phyloP scores from a whole-genome alignment of 1,140 invertebrate genomes.

The Diploscapter pachys region DNA sequence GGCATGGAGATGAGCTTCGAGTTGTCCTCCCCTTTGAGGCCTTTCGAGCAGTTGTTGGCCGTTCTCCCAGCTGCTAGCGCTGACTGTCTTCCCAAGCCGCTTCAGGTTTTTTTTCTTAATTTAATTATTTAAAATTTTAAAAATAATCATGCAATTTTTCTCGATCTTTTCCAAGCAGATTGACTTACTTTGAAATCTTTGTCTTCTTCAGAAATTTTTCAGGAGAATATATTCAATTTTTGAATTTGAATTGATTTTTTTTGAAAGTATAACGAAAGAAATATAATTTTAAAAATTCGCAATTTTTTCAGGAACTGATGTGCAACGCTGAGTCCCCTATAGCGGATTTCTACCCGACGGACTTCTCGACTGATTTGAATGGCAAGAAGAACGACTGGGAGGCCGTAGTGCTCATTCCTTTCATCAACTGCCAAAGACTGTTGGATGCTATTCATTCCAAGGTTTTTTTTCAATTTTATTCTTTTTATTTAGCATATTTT shows the following conservation, averaged over 20 bases:
- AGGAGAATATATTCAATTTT: too few relatives aligned
- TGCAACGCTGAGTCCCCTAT: constrained; percentile 76
- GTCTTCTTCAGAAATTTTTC: too few relatives aligned
- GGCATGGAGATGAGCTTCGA: constrained; percentile 70
- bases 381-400: constrained; percentile 96
- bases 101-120: constrained; percentile 52
- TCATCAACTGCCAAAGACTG: constrained; percentile 80
- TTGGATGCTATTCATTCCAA: constrained; percentile 74
- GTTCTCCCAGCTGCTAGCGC: constrained; percentile 79
- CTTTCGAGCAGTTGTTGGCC: constrained; percentile 88
- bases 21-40: constrained; percentile 80
- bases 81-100: constrained; percentile 74
- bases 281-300: background rate
- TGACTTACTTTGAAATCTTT: too few relatives aligned
- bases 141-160: too few relatives aligned
- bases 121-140: too few relatives aligned
- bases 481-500: background rate
- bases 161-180: too few relatives aligned
- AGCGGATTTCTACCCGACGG: constrained; percentile 80
- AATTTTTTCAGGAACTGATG: constrained; percentile 68
- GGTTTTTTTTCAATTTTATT: constrained; percentile 61
- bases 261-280: background rate
- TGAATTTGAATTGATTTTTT: too few relatives aligned
- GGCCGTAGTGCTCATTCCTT: constrained; percentile 90
- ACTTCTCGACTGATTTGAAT: constrained; percentile 79